Percentiles rank a stretch among this genome's conserved stretches.
phyloP scores from a whole-genome alignment of 2,797 vertebrate genomes.

The Selene dorsalis region DNA sequence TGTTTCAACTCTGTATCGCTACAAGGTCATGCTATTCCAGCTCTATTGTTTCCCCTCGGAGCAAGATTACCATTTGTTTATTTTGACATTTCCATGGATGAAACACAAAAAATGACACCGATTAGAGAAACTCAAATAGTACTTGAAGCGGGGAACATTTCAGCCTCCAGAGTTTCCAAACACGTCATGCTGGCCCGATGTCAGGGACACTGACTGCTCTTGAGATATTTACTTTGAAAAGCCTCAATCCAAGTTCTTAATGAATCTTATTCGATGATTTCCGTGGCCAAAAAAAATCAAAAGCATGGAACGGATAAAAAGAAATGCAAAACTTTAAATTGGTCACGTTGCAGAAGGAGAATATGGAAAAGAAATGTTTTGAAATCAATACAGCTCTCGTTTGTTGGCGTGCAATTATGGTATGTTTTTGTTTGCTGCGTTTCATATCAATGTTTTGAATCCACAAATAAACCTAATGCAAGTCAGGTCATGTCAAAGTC shows the following conservation, averaged over 20 bases:
- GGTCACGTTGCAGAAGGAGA: background rate
- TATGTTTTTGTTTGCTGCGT: slow-evolving; percentile 20
- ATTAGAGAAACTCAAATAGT: slow-evolving; percentile 52
- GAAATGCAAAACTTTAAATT: background rate
- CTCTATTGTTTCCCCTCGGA: slow-evolving; percentile 37
- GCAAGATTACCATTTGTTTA: slow-evolving; percentile 53
- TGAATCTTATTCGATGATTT: slow-evolving; percentile 13
- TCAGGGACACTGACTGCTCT: slow-evolving; percentile 51
- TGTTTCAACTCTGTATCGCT: slow-evolving; percentile 25
- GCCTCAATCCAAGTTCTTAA: slow-evolving; percentile 1
- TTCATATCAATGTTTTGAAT: slow-evolving; percentile 36
- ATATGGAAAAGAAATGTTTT: background rate
- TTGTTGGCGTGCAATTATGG: background rate
- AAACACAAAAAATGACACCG: slow-evolving; percentile 44
- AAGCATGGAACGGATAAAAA: slow-evolving; percentile 1
- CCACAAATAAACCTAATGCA: slow-evolving; percentile 8
- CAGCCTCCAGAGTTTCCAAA: slow-evolving; percentile 53
- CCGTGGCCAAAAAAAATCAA: slow-evolving; percentile 9
- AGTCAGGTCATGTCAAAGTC: slow-evolving; percentile 39
- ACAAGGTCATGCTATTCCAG: slow-evolving; percentile 41
- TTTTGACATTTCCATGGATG: slow-evolving; percentile 58
- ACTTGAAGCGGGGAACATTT: slow-evolving; percentile 31
- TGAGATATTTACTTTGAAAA: slow-evolving; percentile 18
- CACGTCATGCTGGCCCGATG: slow-evolving; percentile 14
- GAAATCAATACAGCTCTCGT: slow-evolving; percentile 15